Conservation (phyloP, 2,888 invertebrate species). For the Ectropis crepuscularia region DNA sequence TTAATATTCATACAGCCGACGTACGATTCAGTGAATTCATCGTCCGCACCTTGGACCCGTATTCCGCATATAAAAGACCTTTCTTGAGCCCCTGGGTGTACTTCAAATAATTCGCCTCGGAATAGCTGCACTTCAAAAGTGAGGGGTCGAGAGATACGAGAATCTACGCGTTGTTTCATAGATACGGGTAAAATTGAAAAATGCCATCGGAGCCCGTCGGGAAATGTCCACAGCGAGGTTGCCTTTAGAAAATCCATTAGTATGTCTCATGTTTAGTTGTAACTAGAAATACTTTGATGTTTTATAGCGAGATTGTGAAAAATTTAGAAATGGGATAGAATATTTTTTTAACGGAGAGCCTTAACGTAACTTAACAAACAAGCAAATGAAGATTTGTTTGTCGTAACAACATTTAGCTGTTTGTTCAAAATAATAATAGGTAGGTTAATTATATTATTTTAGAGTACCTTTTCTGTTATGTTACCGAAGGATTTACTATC, state of each 20-base stretch:
- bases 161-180: constrained; percentile 70
- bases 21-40: constrained; percentile 83
- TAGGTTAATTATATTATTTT: too few species aligned
- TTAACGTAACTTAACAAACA: too few species aligned
- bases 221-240: constrained; percentile 55
- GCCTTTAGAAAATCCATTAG: constrained; percentile 54
- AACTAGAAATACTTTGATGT: constrained; percentile 32
- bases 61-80: constrained; percentile 80
- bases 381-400: too few species aligned
- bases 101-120: constrained; percentile 79
- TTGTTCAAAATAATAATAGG: too few species aligned
- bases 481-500: too few species aligned
- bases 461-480: too few species aligned
- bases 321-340: constrained; percentile 43
- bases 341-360: too few species aligned
- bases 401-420: too few species aligned
- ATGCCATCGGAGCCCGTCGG: constrained; percentile 65
- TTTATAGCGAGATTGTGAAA: constrained; percentile 14
- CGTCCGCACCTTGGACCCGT: constrained; percentile 79
- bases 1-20: constrained; percentile 83
- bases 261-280: constrained; percentile 33
- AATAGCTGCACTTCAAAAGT: constrained; percentile 74
- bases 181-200: constrained; percentile 74
- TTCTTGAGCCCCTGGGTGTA: constrained; percentile 73
- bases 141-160: constrained; percentile 62